phyloP scores from a whole-genome alignment of 1,140 invertebrate species.

The Lordiphosa mommai region DNA sequence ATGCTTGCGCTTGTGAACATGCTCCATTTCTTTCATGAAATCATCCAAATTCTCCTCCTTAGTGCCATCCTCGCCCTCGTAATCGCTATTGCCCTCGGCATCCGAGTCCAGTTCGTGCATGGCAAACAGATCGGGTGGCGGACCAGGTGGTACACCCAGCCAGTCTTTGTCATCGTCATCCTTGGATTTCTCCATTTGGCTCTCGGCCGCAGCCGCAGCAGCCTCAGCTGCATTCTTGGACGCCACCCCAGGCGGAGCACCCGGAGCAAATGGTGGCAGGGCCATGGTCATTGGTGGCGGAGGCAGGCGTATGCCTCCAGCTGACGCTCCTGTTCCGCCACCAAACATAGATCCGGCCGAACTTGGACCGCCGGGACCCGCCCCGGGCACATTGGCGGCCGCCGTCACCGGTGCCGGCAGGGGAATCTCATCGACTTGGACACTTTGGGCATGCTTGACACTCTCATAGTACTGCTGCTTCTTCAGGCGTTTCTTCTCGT shows the following conservation, averaged over 20 bases:
- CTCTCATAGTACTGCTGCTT: constrained; percentile 96
- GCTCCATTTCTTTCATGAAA: constrained; percentile 95
- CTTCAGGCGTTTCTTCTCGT: constrained; percentile 92
- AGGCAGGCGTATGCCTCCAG: constrained; percentile 51
- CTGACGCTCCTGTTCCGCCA: background rate
- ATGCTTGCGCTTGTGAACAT: constrained; percentile 87
- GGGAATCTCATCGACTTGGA: constrained; percentile 98
- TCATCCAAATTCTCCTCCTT: constrained; percentile 87
- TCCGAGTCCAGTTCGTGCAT: constrained; percentile 80
- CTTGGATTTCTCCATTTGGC: constrained; percentile 44
- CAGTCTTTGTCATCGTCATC: constrained; percentile 81
- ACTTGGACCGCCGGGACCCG: background rate
- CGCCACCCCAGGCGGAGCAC: constrained; percentile 62
- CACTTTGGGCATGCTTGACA: constrained; percentile 95
- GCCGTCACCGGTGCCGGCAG: constrained; percentile 85
- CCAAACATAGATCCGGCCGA: background rate
- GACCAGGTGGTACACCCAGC: constrained; percentile 93
- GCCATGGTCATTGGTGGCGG: constrained; percentile 70
- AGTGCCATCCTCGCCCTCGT: constrained; percentile 28
- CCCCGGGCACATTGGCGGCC: background rate
- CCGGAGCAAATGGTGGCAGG: constrained; percentile 67
- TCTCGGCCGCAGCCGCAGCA: constrained; percentile 50
- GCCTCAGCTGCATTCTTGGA: constrained; percentile 45
- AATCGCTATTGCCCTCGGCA: constrained; percentile 81
- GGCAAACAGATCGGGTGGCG: constrained; percentile 86